Conservation (phyloP, 1,140 invertebrate species). For the Aphaenogaster rudis region DNA sequence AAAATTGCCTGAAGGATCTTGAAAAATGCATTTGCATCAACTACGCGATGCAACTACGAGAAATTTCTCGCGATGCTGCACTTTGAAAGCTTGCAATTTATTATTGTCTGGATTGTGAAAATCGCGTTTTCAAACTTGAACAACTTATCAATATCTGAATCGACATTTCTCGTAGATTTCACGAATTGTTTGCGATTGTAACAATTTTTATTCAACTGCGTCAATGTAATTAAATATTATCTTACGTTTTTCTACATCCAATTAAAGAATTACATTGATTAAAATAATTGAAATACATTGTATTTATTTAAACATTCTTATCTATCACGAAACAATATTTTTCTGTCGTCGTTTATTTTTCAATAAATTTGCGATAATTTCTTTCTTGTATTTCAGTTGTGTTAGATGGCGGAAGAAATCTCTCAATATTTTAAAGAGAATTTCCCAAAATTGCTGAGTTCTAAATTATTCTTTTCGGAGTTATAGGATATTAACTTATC, state of each 20-base stretch:
- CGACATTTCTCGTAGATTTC: not conserved
- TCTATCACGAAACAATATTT: not conserved
- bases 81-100: slow-evolving; percentile 20
- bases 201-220: not conserved
- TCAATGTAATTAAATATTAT: not conserved
- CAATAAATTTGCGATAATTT: not conserved
- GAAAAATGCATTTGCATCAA: slow-evolving; percentile 6
- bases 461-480: slow-evolving; percentile 4
- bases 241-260: not conserved
- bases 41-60: not conserved
- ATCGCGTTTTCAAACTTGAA: slow-evolving; percentile 1
- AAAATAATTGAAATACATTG: not conserved
- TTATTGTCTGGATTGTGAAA: slow-evolving; percentile 18
- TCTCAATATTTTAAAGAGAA: slow-evolving; percentile 13
- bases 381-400: not conserved
- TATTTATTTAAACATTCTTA: not conserved
- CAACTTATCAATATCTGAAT: slow-evolving; percentile 20
- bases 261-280: not conserved
- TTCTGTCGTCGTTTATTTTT: not conserved
- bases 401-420: not conserved
- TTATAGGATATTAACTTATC: slow-evolving; percentile 46
- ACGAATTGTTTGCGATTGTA: not conserved
- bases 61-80: slow-evolving; percentile 15
- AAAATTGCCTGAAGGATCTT: not conserved
- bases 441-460: not conserved